Conservation (phyloP, 2,797 vertebrate species). For the Cheirogaleus major region DNA sequence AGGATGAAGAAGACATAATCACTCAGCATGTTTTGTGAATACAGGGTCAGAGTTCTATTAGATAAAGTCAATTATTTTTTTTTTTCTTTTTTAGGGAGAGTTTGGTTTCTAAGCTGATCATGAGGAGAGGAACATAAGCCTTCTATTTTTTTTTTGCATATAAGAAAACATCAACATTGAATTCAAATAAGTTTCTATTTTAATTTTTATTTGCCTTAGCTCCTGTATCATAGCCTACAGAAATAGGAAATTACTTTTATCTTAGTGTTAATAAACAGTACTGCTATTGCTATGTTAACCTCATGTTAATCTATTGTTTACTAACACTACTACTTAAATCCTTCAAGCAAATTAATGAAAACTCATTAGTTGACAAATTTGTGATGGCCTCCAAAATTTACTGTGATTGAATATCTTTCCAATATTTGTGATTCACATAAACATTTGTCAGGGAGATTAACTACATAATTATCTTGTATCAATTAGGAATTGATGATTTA, state of each 20-base stretch:
- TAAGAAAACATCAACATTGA: neutral
- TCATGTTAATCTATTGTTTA: neutral
- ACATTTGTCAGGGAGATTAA: slow-evolving; percentile 29
- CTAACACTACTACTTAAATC: neutral
- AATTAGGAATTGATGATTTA: slow-evolving; percentile 13
- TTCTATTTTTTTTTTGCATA: neutral
- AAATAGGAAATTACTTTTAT: neutral
- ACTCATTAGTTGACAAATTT: neutral
- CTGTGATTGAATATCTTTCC: neutral
- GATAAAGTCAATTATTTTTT: neutral
- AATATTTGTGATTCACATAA: neutral
- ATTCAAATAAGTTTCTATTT: neutral
- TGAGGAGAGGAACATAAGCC: neutral
- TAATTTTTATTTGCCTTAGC: neutral
- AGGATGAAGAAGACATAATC: neutral
- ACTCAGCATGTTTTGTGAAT: neutral
- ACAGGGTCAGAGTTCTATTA: neutral
- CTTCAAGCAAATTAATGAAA: slow-evolving; percentile 8
- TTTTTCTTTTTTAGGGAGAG: neutral
- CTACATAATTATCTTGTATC: neutral
- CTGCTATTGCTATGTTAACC: neutral
- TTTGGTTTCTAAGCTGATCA: neutral
- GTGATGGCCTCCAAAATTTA: neutral
- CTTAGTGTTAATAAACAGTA: neutral
- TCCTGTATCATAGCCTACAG: neutral